Evolutionary conservation across 1,140 invertebrate genomes (phyloP).

Genomic region (Sminthurinus signatus): DNA sequence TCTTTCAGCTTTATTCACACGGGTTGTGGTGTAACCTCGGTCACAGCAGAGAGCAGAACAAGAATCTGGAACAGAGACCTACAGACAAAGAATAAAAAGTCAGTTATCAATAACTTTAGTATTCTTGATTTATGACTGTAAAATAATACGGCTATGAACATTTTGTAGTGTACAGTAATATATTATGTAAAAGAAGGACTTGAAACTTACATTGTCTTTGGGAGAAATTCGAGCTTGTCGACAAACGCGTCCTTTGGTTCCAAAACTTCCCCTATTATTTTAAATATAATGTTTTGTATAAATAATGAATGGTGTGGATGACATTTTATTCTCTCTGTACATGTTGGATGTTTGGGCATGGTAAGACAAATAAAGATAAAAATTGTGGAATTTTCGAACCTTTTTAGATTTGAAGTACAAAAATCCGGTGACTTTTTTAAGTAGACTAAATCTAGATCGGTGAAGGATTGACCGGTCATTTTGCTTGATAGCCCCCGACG

Average conservation of each 20-base stretch:
- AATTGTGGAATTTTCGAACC: no score
- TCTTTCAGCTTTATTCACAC: constrained; percentile 11
- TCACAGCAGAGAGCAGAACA: constrained; percentile 28
- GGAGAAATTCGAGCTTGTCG: background rate
- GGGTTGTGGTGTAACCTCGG: constrained; percentile 28
- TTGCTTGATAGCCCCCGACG: constrained; percentile 37
- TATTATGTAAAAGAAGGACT: no score
- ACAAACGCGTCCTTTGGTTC: constrained; percentile 53
- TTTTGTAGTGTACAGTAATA: no score
- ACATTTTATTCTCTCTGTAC: no score
- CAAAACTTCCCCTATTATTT: constrained; percentile 53
- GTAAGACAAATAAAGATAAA: no score
- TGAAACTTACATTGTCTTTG: constrained; percentile 21
- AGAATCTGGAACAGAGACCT: constrained; percentile 17
- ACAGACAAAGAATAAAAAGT: background rate
- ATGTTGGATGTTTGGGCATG: no score
- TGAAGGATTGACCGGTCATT: constrained; percentile 31
- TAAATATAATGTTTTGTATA: no score
- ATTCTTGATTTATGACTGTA: background rate
- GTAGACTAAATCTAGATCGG: constrained; percentile 50
- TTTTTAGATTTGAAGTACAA: constrained; percentile 42
- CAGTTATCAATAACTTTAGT: background rate
- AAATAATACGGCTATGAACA: no score
- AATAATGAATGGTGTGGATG: no score
- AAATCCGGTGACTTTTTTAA: constrained; percentile 53